These are phyloP conservation scores for Pitangus sulphuratus DNA, from an alignment of 2,797 vertebrate genomes.

Conservation along the genomic window DNA sequence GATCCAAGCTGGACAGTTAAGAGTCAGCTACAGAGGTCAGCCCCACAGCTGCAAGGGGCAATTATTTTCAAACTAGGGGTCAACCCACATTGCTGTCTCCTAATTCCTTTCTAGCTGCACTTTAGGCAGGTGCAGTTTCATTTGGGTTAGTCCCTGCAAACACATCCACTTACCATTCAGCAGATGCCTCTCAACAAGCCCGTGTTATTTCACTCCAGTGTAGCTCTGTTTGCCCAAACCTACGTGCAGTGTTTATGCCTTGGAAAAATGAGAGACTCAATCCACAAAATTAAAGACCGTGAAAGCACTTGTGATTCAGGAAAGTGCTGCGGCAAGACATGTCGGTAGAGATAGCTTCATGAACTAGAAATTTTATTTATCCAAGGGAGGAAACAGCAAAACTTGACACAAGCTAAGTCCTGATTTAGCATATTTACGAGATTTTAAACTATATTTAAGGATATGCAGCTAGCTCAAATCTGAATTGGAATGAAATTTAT, in stretches of 20 bases:
- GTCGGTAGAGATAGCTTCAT: not conserved
- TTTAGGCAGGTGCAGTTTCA: not conserved
- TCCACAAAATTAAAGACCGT: not conserved
- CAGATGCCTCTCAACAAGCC: accelerated
- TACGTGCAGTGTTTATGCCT: accelerated
- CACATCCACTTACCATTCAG: accelerated
- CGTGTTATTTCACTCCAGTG: accelerated
- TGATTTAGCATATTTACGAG: not conserved
- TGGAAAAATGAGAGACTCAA: not conserved
- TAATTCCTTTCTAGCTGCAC: not conserved
- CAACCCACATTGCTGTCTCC: not conserved
- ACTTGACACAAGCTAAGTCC: not conserved
- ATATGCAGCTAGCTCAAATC: not conserved
- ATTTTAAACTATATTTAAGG: not conserved
- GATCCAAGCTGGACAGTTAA: not conserved
- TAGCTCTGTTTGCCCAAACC: not conserved
- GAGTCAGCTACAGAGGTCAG: not conserved
- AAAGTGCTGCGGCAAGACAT: not conserved
- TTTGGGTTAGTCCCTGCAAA: not conserved
- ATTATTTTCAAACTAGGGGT: not conserved
- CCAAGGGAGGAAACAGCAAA: not conserved
- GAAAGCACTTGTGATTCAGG: not conserved
- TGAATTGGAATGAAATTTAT: not conserved
- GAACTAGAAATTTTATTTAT: not conserved
- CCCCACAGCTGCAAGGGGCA: not conserved